A percentile compares a stretch with the other conserved stretches of the same genome.
Conservation (phyloP, 2,888 invertebrate genomes). For the Drosophila mayaguana region DNA sequence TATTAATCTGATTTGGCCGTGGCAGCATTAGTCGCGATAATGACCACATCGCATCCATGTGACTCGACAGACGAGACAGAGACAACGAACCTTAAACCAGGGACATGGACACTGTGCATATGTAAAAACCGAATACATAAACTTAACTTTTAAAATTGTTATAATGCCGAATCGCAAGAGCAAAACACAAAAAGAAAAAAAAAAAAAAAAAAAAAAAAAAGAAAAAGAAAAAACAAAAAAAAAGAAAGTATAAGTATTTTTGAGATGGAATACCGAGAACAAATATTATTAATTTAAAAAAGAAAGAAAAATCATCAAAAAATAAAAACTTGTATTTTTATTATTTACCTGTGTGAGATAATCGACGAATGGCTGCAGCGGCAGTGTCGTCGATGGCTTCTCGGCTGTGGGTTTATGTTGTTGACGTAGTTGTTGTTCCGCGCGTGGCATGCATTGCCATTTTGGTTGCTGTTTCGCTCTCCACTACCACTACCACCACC, state of each 20-base stretch:
- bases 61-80: slow-evolving; percentile 54
- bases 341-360: slow-evolving; percentile 65
- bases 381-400: slow-evolving; percentile 38
- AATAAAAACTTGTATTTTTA: slow-evolving; percentile 78
- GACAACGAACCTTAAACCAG: slow-evolving; percentile 43
- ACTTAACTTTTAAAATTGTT: slow-evolving; percentile 64
- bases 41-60: slow-evolving; percentile 47
- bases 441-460: slow-evolving; percentile 24
- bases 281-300: slow-evolving; percentile 81
- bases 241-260: slow-evolving; percentile 76
- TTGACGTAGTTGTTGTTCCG: slow-evolving; percentile 57
- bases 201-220: slow-evolving; percentile 43
- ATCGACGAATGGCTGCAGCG: slow-evolving; percentile 28
- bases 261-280: slow-evolving; percentile 80
- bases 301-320: slow-evolving; percentile 66
- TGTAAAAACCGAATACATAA: slow-evolving; percentile 71
- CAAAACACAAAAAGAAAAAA: slow-evolving; percentile 44
- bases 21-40: slow-evolving; percentile 78
- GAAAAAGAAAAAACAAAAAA: slow-evolving; percentile 21
- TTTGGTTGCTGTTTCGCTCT: slow-evolving; percentile 23
- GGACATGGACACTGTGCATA: slow-evolving; percentile 75
- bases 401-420: slow-evolving; percentile 52
- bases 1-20: slow-evolving; percentile 83
- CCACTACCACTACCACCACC: slow-evolving; percentile 21
- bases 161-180: slow-evolving; percentile 61